Conservation (phyloP, 2,113 vertebrate species). For the Sinocyclocheilus maitianheensis region DNA sequence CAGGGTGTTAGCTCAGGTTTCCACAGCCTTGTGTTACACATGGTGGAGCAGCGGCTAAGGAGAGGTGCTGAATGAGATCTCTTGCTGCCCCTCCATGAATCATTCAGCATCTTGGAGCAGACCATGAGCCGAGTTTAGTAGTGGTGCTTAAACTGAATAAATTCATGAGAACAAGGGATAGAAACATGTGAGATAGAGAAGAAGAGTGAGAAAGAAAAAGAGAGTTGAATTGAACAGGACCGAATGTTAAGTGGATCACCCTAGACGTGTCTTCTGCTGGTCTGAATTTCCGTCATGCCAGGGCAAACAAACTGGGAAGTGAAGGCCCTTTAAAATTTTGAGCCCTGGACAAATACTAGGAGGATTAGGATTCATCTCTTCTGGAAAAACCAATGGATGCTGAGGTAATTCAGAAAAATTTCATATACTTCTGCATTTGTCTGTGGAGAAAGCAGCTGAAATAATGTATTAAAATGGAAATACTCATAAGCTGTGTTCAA, state of each 20-base stretch:
- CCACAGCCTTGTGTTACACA: conserved; percentile 74
- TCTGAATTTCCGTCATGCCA: conserved; percentile 24
- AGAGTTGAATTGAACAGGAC: neutral
- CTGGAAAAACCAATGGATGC: conserved; percentile 12
- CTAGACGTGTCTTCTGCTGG: neutral
- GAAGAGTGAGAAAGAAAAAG: conserved; percentile 15
- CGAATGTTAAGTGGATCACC: neutral
- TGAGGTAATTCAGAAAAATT: conserved; percentile 21
- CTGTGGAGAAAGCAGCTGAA: neutral
- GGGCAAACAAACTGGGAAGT: neutral
- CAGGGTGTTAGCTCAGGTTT: conserved; percentile 58
- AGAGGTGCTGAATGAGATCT: conserved; percentile 62
- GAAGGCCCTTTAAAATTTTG: neutral
- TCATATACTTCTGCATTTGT: neutral
- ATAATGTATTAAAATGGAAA: neutral
- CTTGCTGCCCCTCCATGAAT: conserved; percentile 69
- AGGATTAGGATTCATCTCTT: neutral
- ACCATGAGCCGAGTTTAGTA: conserved; percentile 60
- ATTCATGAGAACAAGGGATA: conserved; percentile 18
- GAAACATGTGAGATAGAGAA: conserved; percentile 26
- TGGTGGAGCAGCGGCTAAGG: conserved; percentile 62
- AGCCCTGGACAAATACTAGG: neutral
- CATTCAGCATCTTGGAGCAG: conserved; percentile 67
- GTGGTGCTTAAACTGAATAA: conserved; percentile 55
- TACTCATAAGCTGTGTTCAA: neutral